Percentiles rank a stretch among this genome's conserved stretches.
Conservation (phyloP, 1,140 invertebrate species). For the Zaprionus ornatus region DNA sequence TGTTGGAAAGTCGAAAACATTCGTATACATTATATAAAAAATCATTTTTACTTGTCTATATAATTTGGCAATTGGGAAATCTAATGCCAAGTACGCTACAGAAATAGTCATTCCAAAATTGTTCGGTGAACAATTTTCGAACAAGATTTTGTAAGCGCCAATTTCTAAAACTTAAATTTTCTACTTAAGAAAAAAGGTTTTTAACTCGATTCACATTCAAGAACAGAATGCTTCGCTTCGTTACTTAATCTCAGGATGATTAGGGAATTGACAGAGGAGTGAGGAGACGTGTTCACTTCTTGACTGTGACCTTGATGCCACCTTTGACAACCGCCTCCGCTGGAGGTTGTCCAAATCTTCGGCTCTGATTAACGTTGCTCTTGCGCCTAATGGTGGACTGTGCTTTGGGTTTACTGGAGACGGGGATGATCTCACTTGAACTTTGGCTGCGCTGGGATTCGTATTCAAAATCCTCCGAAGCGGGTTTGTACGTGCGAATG, state of each 20-base stretch:
- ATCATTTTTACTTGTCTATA: slow-evolving; percentile 1
- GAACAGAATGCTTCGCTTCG: slow-evolving; percentile 1
- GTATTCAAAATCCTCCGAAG: slow-evolving; percentile 39
- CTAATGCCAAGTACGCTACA: slow-evolving; percentile 40
- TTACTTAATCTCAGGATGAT: slow-evolving; percentile 49
- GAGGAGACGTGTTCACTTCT: slow-evolving; percentile 42
- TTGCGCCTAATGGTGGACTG: slow-evolving; percentile 48
- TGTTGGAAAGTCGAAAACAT: slow-evolving; percentile 20
- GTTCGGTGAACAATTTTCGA: slow-evolving; percentile 72
- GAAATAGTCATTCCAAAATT: slow-evolving; percentile 76
- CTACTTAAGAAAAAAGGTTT: slow-evolving; percentile 48
- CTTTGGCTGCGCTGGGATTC: slow-evolving; percentile 53
- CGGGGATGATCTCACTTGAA: slow-evolving; percentile 4
- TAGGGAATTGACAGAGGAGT: neutral
- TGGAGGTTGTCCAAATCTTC: slow-evolving; percentile 63
- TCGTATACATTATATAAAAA: slow-evolving; percentile 49
- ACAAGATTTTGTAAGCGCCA: slow-evolving; percentile 57
- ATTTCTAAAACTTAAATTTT: slow-evolving; percentile 41
- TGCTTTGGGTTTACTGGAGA: slow-evolving; percentile 31
- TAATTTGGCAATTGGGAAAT: slow-evolving; percentile 37
- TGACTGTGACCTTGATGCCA: slow-evolving; percentile 74
- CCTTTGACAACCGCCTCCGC: slow-evolving; percentile 74
- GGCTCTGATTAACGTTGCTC: slow-evolving; percentile 63
- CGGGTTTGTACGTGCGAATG: slow-evolving; percentile 76
- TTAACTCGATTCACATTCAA: neutral